These are phyloP conservation scores for Paguma larvata DNA, from an alignment of 2,797 vertebrate species.

Conservation along the genomic window DNA sequence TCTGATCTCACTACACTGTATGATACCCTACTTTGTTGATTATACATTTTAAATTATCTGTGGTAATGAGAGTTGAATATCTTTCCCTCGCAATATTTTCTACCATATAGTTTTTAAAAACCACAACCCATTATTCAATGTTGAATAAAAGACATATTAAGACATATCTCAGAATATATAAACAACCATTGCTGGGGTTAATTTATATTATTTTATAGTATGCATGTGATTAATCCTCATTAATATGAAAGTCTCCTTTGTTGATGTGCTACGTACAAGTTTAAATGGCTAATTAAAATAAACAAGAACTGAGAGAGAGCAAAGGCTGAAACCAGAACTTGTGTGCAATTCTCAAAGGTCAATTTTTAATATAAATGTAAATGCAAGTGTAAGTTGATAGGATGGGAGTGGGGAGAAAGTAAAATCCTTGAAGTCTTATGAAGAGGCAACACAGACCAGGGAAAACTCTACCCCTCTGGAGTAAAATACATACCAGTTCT, in stretches of 20 bases:
- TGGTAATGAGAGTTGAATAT: neutral
- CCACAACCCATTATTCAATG: slow-evolving; percentile 18
- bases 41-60: slow-evolving; percentile 51
- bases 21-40: neutral
- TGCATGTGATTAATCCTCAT: slow-evolving; percentile 33
- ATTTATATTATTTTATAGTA: slow-evolving; percentile 61
- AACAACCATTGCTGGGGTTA: neutral
- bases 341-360: slow-evolving; percentile 33
- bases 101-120: slow-evolving; percentile 21
- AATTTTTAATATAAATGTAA: slow-evolving; percentile 44
- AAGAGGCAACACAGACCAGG: neutral
- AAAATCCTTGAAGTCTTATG: neutral
- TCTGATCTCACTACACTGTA: neutral
- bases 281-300: slow-evolving; percentile 65
- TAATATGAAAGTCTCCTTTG: slow-evolving; percentile 53
- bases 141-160: slow-evolving; percentile 61
- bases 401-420: neutral
- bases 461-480: neutral
- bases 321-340: slow-evolving; percentile 23
- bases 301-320: slow-evolving; percentile 17
- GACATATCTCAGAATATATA: slow-evolving; percentile 33
- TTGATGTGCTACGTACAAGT: neutral
- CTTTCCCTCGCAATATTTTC: slow-evolving; percentile 57
- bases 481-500: neutral
- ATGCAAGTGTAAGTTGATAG: neutral